Conservation (phyloP, 2,797 vertebrate species). For the Microchirus variegatus region DNA sequence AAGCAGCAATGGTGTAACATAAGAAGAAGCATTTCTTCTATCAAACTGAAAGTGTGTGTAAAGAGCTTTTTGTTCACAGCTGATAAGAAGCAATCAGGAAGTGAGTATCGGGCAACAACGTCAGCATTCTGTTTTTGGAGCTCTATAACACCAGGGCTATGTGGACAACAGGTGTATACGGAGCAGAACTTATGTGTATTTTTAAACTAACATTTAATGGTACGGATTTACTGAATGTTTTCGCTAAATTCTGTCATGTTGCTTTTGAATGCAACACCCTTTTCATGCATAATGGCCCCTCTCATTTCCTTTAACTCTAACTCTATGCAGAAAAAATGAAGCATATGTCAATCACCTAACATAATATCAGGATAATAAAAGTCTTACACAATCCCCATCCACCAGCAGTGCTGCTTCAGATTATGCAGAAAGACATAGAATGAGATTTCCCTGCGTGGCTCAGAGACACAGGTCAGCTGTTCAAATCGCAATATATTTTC, state of each 20-base stretch:
- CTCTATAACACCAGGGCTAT: no score
- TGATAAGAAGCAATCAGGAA: no score
- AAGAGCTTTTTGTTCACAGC: no score
- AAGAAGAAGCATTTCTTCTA: no score
- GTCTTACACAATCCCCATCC: constrained; percentile 23
- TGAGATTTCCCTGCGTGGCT: constrained; percentile 51
- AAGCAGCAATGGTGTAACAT: no score
- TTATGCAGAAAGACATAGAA: constrained; percentile 55
- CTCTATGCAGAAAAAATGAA: constrained; percentile 7
- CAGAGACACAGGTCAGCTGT: constrained; percentile 58
- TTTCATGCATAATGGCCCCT: constrained; percentile 9
- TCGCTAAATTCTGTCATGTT: not conserved
- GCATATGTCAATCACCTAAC: constrained; percentile 26
- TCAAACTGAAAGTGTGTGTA: no score
- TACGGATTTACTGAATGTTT: no score
- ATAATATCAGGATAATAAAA: constrained; percentile 59
- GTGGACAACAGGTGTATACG: no score
- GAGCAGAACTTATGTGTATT: no score
- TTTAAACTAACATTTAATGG: no score
- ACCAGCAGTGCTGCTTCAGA: constrained; percentile 49
- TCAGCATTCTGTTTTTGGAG: no score
- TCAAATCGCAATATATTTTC: constrained; percentile 68
- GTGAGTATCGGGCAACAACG: no score
- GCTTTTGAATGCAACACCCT: not conserved
- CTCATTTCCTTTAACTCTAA: constrained; percentile 3